Evolutionary conservation across 2,113 vertebrate genomes (phyloP).

Genomic region (Ploceus nigricollis): DNA sequence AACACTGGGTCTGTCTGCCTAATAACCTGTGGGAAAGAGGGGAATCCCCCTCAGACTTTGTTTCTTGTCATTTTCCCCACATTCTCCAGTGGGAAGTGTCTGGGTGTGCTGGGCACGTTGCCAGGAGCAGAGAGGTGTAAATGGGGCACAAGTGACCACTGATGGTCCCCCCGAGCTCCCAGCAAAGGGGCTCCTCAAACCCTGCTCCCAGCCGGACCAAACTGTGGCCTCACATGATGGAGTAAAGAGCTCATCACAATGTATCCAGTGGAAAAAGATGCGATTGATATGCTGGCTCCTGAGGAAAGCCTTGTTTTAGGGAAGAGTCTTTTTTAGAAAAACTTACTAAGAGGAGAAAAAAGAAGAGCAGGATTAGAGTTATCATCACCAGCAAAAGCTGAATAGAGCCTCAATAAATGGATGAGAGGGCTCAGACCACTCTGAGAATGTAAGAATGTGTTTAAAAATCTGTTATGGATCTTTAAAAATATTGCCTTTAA

Average conservation of each 20-base stretch:
- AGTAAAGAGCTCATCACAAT: not conserved
- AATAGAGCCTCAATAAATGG: not conserved
- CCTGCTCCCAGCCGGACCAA: not conserved
- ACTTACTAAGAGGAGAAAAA: not conserved
- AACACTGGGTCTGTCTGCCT: not conserved
- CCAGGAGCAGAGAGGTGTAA: not conserved
- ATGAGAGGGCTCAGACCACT: not conserved
- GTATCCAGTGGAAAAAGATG: not conserved
- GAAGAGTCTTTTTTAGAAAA: not conserved
- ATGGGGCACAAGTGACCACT: rapidly evolving
- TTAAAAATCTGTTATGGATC: not conserved
- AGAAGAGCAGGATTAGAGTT: not conserved
- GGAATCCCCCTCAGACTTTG: rapidly evolving
- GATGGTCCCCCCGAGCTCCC: not conserved
- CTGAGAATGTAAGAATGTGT: not conserved
- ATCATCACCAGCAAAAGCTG: not conserved
- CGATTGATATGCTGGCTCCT: not conserved
- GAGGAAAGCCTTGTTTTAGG: not conserved
- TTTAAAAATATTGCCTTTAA: not conserved
- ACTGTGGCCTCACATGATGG: not conserved
- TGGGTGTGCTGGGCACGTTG: not conserved
- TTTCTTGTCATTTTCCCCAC: not conserved
- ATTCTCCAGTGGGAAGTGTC: not conserved
- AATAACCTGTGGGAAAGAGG: not conserved
- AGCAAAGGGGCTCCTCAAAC: not conserved